Base-by-base conservation (phyloP, 2,113 vertebrate genomes). In the Bubo blakistoni region DNA sequence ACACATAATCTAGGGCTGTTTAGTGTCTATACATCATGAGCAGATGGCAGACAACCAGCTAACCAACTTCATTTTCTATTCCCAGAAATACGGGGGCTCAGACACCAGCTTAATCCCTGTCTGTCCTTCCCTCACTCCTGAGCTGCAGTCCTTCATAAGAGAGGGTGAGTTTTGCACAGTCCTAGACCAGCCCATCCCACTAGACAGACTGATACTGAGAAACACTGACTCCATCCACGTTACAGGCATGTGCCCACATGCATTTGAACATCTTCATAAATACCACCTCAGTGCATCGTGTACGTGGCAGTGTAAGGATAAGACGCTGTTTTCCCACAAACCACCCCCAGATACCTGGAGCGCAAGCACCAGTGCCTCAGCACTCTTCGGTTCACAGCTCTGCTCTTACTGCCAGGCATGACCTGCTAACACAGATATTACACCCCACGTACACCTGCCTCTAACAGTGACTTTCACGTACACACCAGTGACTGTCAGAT, bases 101-200 rank as follows among this genome's bases (percentile, higher is more conserved):
- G 99, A 99, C 14, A 77, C 81, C 21, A 94, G 97, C 69, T 91
- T 98, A 38, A 69, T 95, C 30, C 66, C 95, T 9, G 81, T 97
- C 70, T 98, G 98, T 88, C 94, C 98, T 78, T 98, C 98, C 19
- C 98, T 98, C 70, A 97, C 98, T 96, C 97, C 98, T 76, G 99
- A 99, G 90, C 97, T 99, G 86, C 98, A 99, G 42, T 97, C 98
- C 44, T 95, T 99, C 81, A 92, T 99, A 89, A 99, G 98, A 96
- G 99, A 99, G 19, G 98, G 99, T 9, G 98, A 97, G 62, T 97
- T 97, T 15, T 99, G 99, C 88, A 98, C 95, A 7, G 98, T 99
- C 27, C 88, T 99, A 4, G 98, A 99, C 95, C 99, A 99, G 96
- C 99, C 99, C 49, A 98, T 99, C 69, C 98, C 99, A 18, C 97